Base-by-base conservation (phyloP, 2,797 vertebrate species). In the Micropoecilia bifurca region DNA sequence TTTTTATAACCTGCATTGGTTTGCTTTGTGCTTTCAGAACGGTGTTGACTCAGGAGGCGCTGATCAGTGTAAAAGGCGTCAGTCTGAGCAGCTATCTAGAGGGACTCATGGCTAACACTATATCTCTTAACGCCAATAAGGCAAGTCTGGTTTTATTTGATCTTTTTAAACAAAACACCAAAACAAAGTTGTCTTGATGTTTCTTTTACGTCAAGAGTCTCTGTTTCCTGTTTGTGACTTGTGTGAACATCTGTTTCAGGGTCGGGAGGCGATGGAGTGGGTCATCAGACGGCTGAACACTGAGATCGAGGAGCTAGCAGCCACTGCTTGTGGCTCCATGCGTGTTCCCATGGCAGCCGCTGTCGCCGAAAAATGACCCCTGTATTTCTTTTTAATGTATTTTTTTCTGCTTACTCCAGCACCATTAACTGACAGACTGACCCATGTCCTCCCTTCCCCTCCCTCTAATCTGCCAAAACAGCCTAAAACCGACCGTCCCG, bases 251-350 rank as follows among this genome's bases (percentile, higher is more conserved):
- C 2, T 82, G 66, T 86, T 30, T 75, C 89, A 99, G 98, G 99
- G 99, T 46, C 97, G 98, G 25, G 99, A 99, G 93, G 99, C 99
- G 0, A 92, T 99, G 97, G 99, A 99, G 84, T 99, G 99, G 99
- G 99, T 99, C 59, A 99, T 99, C 88, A 95, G 95, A 28, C 95
- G 95, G 78, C 85, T 99, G 76, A 99, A 99, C 82, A 92, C 96
- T 0, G 98, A 99, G 93, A 96, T 99, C 13, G 98, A 98, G 84
- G 98, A 99, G 85, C 85, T 99, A 28, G 84, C 97, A 0, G 96
- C 97, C 4, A 97, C 97, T 0, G 98, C 99, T 6, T 95, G 98
- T 83, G 96, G 97, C 79, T 96, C 96, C 66, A 96, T 99, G 74
- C 94, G 97, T 74, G 96, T 93, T 1, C 95, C 98, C 0, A 98